Evolutionary conservation across 2,888 invertebrate genomes (phyloP).

Genomic region (Sericinus montela): DNA sequence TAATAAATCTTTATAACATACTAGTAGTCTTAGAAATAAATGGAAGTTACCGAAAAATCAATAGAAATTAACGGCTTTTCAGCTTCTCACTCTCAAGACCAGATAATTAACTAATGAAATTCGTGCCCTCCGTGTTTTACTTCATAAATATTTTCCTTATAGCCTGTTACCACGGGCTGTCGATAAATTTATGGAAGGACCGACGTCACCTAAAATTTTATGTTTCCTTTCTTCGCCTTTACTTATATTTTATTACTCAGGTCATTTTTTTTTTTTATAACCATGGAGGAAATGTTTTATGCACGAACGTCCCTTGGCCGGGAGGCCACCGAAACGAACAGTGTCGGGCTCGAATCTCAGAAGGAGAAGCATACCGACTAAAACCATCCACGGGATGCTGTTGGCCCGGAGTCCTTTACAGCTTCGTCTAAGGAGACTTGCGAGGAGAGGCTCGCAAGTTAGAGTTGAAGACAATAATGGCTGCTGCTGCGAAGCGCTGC

Average conservation of each 20-base stretch:
- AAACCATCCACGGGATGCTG: no score
- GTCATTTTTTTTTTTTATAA: no score
- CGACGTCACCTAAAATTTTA: slow-evolving; percentile 75
- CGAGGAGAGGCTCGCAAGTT: no score
- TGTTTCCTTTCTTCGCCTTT: slow-evolving; percentile 61
- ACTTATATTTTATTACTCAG: slow-evolving; percentile 53
- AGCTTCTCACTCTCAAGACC: slow-evolving; percentile 16
- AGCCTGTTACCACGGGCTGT: slow-evolving; percentile 75
- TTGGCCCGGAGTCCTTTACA: no score
- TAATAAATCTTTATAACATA: neutral
- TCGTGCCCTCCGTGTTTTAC: slow-evolving; percentile 56
- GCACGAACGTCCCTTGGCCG: no score
- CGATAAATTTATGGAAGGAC: slow-evolving; percentile 75
- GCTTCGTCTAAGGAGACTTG: no score
- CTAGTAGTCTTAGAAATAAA: neutral
- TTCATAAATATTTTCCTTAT: slow-evolving; percentile 76
- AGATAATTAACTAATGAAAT: slow-evolving; percentile 72
- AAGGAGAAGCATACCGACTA: no score
- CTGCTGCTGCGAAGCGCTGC: no score
- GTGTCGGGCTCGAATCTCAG: no score
- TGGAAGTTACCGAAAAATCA: slow-evolving; percentile 13
- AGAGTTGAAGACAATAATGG: no score
- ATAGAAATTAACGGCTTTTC: slow-evolving; percentile 18
- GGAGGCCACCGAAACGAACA: no score
- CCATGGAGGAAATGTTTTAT: no score